Conservation (phyloP, 2,888 invertebrate species). For the Melolontha melolontha region DNA sequence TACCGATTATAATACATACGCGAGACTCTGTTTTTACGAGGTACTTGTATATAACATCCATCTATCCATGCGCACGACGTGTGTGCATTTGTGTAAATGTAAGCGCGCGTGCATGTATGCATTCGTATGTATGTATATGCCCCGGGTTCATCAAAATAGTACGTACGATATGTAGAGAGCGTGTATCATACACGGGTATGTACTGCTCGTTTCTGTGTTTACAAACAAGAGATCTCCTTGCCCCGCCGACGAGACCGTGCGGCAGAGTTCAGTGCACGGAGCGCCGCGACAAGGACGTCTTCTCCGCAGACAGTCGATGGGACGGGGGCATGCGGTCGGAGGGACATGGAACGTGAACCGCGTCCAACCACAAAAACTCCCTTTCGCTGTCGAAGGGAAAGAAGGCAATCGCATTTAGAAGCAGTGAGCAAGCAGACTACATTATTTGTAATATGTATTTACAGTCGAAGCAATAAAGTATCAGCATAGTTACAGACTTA, state of each 20-base stretch:
- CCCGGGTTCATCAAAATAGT: background rate
- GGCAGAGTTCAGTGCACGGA: conserved; percentile 27
- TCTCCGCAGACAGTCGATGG: conserved; percentile 25
- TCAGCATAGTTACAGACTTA: too few species aligned
- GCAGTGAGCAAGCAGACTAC: too few species aligned
- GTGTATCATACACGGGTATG: conserved; percentile 3
- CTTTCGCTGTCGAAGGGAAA: background rate
- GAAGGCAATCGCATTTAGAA: too few species aligned
- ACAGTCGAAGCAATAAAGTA: too few species aligned
- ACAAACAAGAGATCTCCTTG: conserved; percentile 23
- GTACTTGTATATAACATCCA: too few species aligned
- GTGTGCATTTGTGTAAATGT: background rate
- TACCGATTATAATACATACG: too few species aligned
- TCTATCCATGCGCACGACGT: too few species aligned
- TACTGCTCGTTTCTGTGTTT: conserved; percentile 17
- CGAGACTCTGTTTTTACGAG: too few species aligned
- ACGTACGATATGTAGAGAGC: conserved; percentile 7
- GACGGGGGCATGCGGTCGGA: conserved; percentile 7
- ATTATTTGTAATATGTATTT: too few species aligned
- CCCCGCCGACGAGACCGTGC: conserved; percentile 13
- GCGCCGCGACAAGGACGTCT: conserved; percentile 34
- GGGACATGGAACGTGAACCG: background rate
- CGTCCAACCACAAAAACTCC: conserved; percentile 19
- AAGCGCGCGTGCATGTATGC: background rate
- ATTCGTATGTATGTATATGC: background rate